Conservation (phyloP, 2,888 invertebrate genomes). For the Andrena minutula region DNA sequence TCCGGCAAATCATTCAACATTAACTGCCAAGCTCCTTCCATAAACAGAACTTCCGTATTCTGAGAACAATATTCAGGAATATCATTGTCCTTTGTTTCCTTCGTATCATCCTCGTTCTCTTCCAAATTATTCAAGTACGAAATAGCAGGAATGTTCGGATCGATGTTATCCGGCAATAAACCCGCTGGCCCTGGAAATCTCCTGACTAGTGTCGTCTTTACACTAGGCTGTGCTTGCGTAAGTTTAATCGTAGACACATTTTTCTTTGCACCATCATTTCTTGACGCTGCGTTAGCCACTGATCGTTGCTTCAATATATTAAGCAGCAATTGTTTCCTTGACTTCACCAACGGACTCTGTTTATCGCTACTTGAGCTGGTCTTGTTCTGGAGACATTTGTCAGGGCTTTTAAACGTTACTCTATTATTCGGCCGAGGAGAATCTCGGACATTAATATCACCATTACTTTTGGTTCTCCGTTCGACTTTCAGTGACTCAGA, state of each 20-base stretch:
- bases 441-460: neutral
- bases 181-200: constrained; percentile 86
- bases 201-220: constrained; percentile 75
- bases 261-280: neutral
- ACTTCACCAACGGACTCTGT: neutral
- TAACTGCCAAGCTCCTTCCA: constrained; percentile 80
- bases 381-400: neutral
- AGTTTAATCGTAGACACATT: constrained; percentile 5
- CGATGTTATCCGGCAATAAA: constrained; percentile 80
- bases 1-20: constrained; percentile 79
- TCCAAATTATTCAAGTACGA: constrained; percentile 56
- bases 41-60: constrained; percentile 79
- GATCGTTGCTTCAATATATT: constrained; percentile 33
- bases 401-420: neutral
- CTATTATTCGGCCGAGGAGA: neutral
- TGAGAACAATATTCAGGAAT: constrained; percentile 61
- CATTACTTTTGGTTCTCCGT: neutral
- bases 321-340: constrained; percentile 40
- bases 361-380: neutral
- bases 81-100: constrained; percentile 55
- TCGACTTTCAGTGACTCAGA: neutral
- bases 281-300: neutral
- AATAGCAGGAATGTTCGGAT: constrained; percentile 40
- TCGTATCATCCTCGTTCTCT: constrained; percentile 43
- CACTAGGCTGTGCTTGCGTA: constrained; percentile 14